A percentile compares a stretch with the other conserved stretches of the same genome.
phyloP scores from a whole-genome alignment of 2,797 vertebrate genomes.

The Myotis myotis region DNA sequence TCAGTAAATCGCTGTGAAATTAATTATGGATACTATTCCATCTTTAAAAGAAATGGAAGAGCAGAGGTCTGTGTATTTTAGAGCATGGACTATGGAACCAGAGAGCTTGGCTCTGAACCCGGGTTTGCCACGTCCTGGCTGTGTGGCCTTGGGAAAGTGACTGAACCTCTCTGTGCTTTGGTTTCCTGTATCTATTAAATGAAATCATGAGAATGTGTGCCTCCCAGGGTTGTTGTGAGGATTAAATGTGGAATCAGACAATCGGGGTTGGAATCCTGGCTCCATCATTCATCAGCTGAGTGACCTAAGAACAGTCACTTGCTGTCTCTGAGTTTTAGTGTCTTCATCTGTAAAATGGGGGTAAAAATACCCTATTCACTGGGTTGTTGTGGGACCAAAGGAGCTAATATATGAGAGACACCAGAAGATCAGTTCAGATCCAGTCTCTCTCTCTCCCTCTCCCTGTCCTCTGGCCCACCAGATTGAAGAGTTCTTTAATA shows the following conservation, averaged over 20 bases:
- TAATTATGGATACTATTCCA: background rate
- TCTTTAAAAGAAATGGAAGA: background rate
- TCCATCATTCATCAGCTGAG: background rate
- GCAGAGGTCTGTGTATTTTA: background rate
- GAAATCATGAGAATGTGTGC: background rate
- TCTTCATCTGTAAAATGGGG: background rate
- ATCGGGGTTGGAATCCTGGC: background rate
- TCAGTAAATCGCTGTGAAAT: background rate
- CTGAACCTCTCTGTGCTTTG: conserved; percentile 26
- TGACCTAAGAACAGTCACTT: background rate
- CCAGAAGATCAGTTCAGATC: background rate
- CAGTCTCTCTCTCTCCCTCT: background rate
- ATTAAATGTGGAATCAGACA: background rate
- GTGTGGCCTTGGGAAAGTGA: background rate
- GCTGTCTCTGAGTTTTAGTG: background rate
- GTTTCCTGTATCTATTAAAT: background rate
- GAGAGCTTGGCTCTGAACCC: background rate
- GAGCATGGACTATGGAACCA: background rate
- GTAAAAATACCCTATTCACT: background rate
- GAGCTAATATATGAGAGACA: background rate
- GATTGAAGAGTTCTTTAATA: background rate
- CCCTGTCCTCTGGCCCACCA: background rate
- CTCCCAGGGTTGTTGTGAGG: background rate
- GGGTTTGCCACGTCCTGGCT: background rate
- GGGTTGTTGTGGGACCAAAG: background rate